Conservation (phyloP, 2,888 invertebrate genomes). For the Cryptocephalus moraei region DNA sequence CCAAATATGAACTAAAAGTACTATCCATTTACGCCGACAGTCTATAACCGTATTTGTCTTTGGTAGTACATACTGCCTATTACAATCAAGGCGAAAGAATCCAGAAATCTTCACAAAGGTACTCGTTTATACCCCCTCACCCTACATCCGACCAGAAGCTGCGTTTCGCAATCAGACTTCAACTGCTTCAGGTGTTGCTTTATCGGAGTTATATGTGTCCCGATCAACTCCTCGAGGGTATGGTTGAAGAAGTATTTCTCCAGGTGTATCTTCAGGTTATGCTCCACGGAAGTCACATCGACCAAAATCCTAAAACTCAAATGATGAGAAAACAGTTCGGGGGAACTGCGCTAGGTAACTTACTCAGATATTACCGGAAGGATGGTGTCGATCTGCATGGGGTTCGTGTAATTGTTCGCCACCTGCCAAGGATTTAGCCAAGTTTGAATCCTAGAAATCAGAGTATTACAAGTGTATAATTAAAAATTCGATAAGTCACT, state of each 20-base stretch:
- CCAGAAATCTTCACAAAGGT: slow-evolving; percentile 15
- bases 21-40: too few species aligned
- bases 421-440: slow-evolving; percentile 67
- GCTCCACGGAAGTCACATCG: slow-evolving; percentile 45
- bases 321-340: background rate
- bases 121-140: slow-evolving; percentile 30
- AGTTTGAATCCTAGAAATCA: slow-evolving; percentile 46
- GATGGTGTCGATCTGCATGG: slow-evolving; percentile 52
- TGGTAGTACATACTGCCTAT: too few species aligned
- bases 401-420: slow-evolving; percentile 52
- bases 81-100: background rate
- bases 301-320: slow-evolving; percentile 38
- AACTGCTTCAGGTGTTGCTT: slow-evolving; percentile 41
- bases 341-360: slow-evolving; percentile 27
- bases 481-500: slow-evolving; percentile 20
- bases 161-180: slow-evolving; percentile 43
- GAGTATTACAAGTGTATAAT: background rate
- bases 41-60: too few species aligned
- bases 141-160: slow-evolving; percentile 39
- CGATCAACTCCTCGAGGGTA: slow-evolving; percentile 51
- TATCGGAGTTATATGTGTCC: slow-evolving; percentile 45
- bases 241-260: slow-evolving; percentile 46
- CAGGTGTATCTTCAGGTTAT: slow-evolving; percentile 43
- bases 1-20: too few species aligned
- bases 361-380: slow-evolving; percentile 48